Evolutionary conservation across 64 coral and sea anemone genomes (phyloP).

Genomic region (Pachyseris speciosa): DNA sequence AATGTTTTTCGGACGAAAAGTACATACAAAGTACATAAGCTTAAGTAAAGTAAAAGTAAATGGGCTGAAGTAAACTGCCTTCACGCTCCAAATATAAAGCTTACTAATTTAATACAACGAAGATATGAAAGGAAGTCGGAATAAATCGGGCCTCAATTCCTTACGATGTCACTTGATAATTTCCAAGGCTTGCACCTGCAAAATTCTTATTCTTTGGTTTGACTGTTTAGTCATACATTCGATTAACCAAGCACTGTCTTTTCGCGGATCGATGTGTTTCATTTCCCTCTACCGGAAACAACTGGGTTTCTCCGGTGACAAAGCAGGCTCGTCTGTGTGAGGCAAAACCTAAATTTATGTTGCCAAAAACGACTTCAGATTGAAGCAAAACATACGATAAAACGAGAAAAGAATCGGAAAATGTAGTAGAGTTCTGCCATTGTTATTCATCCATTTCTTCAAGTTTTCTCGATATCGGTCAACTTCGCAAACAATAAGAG

Average conservation of each 20-base stretch:
- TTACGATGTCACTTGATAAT: too few species aligned
- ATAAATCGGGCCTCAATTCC: background rate
- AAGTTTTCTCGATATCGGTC: background rate
- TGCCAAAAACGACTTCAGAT: background rate
- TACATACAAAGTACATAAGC: too few species aligned
- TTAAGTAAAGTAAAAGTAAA: too few species aligned
- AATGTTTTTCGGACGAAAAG: too few species aligned
- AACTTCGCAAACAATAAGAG: background rate
- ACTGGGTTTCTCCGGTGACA: background rate
- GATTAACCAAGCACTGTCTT: constrained; percentile 16
- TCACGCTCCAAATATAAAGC: too few species aligned
- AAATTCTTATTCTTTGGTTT: background rate
- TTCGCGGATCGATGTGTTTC: background rate
- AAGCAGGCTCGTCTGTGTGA: background rate
- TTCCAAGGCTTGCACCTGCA: background rate
- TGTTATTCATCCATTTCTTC: background rate
- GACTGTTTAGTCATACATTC: background rate
- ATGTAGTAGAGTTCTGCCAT: background rate
- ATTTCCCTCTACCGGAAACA: constrained; percentile 30
- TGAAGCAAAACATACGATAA: background rate
- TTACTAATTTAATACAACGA: too few species aligned
- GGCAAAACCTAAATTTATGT: background rate
- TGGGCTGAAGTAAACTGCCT: too few species aligned
- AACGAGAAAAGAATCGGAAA: background rate
- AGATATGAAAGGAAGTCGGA: background rate